A percentile compares a stretch with the other conserved stretches of the same genome.
phyloP scores from a whole-genome alignment of 2,797 vertebrate genomes.

The Schizopygopsis pylzovi region DNA sequence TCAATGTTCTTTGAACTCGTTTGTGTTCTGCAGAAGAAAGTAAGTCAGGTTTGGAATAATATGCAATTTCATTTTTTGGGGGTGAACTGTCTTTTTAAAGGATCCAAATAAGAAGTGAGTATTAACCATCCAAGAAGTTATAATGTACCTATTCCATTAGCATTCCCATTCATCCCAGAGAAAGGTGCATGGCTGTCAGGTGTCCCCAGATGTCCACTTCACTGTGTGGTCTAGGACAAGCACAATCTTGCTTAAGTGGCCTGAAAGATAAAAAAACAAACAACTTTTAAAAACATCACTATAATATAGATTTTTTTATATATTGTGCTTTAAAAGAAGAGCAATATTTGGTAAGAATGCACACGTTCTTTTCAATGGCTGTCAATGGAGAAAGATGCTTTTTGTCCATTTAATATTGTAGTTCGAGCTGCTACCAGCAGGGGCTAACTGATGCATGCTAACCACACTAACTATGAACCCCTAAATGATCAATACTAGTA shows the following conservation, averaged over 20 bases:
- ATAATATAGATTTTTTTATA: background rate
- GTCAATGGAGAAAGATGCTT: background rate
- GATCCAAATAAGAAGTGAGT: background rate
- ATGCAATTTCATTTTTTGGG: background rate
- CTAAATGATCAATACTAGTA: background rate
- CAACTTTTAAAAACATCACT: background rate
- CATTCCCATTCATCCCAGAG: background rate
- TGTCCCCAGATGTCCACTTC: background rate
- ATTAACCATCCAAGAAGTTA: background rate
- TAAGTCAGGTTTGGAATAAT: background rate
- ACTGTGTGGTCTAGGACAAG: background rate
- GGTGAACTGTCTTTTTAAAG: background rate
- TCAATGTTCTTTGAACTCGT: background rate
- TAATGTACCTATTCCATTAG: background rate
- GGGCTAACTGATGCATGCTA: slow-evolving; percentile 5
- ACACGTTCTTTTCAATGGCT: background rate
- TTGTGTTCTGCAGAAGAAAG: background rate
- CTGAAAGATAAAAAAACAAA: background rate
- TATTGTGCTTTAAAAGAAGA: background rate
- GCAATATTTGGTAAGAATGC: background rate
- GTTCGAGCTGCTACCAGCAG: background rate
- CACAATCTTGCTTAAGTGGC: background rate
- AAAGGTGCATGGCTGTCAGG: background rate
- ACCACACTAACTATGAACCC: slow-evolving; percentile 2
- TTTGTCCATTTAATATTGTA: background rate